phyloP scores from a whole-genome alignment of 1,140 invertebrate species.

The Caenorhabditis briggsae region DNA sequence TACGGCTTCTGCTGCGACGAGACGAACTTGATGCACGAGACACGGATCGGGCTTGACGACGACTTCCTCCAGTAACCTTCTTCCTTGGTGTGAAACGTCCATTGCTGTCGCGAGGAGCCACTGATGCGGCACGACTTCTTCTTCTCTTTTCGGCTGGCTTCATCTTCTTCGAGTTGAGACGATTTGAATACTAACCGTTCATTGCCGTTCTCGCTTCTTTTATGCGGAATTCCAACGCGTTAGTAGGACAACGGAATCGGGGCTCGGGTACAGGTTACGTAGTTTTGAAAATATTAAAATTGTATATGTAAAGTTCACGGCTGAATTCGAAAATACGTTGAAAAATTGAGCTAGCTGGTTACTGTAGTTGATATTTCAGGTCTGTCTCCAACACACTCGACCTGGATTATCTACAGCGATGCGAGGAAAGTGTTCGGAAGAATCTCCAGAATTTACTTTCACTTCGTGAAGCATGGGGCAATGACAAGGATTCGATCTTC shows the following conservation, averaged over 20 bases:
- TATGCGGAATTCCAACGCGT: neutral
- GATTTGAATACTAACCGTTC: neutral
- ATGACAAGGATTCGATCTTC: conserved; percentile 32
- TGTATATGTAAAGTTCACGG: neutral
- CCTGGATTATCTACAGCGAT: conserved; percentile 11
- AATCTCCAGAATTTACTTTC: conserved; percentile 28
- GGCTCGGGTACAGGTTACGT: neutral
- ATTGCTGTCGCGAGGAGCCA: too few species aligned
- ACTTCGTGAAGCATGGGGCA: conserved; percentile 23
- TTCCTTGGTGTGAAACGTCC: too few species aligned
- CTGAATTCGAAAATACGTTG: neutral
- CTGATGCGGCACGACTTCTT: too few species aligned
- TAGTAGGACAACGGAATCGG: neutral
- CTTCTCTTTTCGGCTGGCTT: too few species aligned
- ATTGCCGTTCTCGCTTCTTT: neutral
- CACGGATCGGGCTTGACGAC: too few species aligned
- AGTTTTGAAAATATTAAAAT: too few species aligned
- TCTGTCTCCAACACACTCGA: conserved; percentile 16
- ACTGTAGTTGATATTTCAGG: neutral
- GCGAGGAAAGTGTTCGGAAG: conserved; percentile 32
- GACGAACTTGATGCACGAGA: too few species aligned
- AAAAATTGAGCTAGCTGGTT: too few species aligned
- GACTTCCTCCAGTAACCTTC: too few species aligned
- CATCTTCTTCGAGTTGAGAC: too few species aligned
- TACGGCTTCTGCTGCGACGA: too few species aligned